Evolutionary conservation across 2,888 invertebrate genomes (phyloP).

Genomic region (Archaeoteleia sp.): DNA sequence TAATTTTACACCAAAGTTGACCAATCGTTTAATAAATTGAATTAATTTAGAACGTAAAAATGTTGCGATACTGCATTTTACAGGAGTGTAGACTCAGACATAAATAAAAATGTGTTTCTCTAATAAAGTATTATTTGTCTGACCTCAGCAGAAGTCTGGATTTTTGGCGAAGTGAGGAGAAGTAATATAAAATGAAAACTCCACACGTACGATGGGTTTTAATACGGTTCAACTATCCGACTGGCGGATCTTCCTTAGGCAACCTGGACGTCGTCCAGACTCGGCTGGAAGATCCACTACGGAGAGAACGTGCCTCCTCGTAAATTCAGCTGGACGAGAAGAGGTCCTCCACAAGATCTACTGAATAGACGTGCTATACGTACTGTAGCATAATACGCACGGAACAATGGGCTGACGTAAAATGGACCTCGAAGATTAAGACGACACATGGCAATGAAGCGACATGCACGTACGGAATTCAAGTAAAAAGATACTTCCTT

Average conservation of each 20-base stretch:
- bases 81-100: too few relatives aligned
- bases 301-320: slow-evolving; percentile 65
- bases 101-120: background rate
- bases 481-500: slow-evolving; percentile 5
- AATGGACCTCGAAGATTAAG: slow-evolving; percentile 64
- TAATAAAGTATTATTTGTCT: slow-evolving; percentile 3
- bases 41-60: too few relatives aligned
- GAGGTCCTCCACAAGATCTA: slow-evolving; percentile 59
- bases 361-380: slow-evolving; percentile 22
- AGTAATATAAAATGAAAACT: slow-evolving; percentile 14
- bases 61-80: too few relatives aligned
- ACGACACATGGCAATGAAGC: slow-evolving; percentile 60
- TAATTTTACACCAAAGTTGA: too few relatives aligned
- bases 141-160: slow-evolving; percentile 2
- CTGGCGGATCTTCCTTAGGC: slow-evolving; percentile 48
- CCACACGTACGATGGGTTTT: slow-evolving; percentile 59
- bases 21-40: too few relatives aligned
- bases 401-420: slow-evolving; percentile 61
- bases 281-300: slow-evolving; percentile 54
- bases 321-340: slow-evolving; percentile 67
- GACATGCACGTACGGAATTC: slow-evolving; percentile 43
- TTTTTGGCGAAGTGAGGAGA: slow-evolving; percentile 1
- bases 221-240: slow-evolving; percentile 57
- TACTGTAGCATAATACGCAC: slow-evolving; percentile 50
- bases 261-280: slow-evolving; percentile 63